Percentiles rank a stretch among this genome's conserved stretches.
These are phyloP conservation scores for Balanococcus diminutus DNA, from an alignment of 2,888 invertebrate species.

Conservation along the genomic window DNA sequence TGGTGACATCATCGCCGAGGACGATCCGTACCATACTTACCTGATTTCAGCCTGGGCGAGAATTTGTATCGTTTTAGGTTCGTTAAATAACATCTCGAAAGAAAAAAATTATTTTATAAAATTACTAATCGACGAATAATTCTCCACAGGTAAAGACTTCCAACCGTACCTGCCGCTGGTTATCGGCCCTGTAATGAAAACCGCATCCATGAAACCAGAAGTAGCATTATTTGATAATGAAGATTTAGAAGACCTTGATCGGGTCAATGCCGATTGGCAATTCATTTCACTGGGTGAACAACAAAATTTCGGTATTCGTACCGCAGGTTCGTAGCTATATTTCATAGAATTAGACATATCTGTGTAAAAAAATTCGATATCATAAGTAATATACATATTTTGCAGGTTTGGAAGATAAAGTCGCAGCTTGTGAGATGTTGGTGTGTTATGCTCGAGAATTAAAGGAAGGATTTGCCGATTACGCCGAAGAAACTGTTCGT, in stretches of 20 bases:
- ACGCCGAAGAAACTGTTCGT: constrained; percentile 79
- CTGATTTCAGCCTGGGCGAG: constrained; percentile 99
- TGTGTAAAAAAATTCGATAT: background rate
- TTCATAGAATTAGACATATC: constrained; percentile 54
- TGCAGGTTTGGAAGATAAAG: constrained; percentile 88
- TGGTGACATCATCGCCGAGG: constrained; percentile 84
- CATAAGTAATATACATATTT: background rate
- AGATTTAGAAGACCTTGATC: constrained; percentile 79
- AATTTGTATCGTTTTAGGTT: constrained; percentile 91
- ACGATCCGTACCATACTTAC: constrained; percentile 96
- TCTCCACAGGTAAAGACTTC: constrained; percentile 73
- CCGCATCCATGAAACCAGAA: constrained; percentile 92
- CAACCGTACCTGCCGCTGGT: constrained; percentile 91
- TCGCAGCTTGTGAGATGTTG: constrained; percentile 94
- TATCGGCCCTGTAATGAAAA: constrained; percentile 92
- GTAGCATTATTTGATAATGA: constrained; percentile 88
- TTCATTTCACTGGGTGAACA: constrained; percentile 92
- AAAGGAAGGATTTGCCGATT: constrained; percentile 81
- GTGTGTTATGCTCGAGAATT: constrained; percentile 93
- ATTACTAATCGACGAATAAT: background rate
- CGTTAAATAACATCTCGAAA: constrained; percentile 52
- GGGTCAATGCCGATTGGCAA: constrained; percentile 87
- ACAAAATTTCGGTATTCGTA: constrained; percentile 93
- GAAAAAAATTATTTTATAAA: background rate
- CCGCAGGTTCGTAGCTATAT: constrained; percentile 71